Evolutionary conservation across 2,113 vertebrate species (phyloP).

Genomic region (Erythrocercus mccallii): DNA sequence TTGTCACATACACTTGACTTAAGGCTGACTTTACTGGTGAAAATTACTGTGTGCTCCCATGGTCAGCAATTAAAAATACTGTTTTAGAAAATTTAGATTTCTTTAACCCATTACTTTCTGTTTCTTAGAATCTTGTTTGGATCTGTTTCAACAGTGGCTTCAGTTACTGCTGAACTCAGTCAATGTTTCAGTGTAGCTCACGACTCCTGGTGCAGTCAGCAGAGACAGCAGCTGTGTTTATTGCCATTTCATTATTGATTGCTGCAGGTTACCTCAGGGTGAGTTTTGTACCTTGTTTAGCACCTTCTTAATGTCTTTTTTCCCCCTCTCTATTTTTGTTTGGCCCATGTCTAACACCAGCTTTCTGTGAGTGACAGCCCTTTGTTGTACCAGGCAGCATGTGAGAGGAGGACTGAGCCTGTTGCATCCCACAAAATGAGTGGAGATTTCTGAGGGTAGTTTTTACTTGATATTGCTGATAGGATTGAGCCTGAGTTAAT

Average conservation of each 20-base stretch:
- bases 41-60: background rate
- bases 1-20: background rate
- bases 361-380: background rate
- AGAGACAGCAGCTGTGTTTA: background rate
- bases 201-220: background rate
- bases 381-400: background rate
- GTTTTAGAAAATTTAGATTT: background rate
- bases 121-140: background rate
- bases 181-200: background rate
- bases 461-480: background rate
- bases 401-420: background rate
- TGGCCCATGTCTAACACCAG: background rate
- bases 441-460: background rate
- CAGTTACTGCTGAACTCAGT: background rate
- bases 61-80: conserved; percentile 4
- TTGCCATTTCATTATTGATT: conserved; percentile 18
- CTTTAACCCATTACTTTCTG: background rate
- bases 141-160: background rate
- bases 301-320: conserved; percentile 10
- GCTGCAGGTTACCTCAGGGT: conserved; percentile 58
- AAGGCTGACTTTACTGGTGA: background rate
- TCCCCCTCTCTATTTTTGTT: background rate
- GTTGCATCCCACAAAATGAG: background rate
- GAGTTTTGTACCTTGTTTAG: conserved; percentile 36
- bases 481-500: background rate